A percentile compares a stretch with the other conserved stretches of the same genome.
phyloP scores from a whole-genome alignment of 2,113 vertebrate genomes.

The Gasterosteus nipponicus region DNA sequence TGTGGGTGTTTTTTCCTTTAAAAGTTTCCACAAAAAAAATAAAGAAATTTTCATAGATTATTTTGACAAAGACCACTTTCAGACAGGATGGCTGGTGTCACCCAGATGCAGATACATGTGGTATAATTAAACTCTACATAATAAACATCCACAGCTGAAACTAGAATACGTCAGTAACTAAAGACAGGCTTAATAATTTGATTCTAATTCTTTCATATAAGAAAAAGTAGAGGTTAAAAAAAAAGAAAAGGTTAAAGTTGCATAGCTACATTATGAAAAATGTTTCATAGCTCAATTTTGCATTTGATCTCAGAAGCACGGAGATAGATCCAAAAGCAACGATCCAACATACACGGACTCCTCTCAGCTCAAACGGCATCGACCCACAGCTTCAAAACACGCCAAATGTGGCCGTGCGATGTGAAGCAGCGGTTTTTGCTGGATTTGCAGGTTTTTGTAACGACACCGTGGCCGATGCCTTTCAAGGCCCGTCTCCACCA shows the following conservation, averaged over 20 bases:
- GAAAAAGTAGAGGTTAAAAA: not conserved
- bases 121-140: slow-evolving; percentile 45
- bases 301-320: not conserved
- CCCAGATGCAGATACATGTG: slow-evolving; percentile 54
- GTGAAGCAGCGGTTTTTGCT: slow-evolving; percentile 23
- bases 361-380: slow-evolving; percentile 4
- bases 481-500: slow-evolving; percentile 69
- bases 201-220: not conserved
- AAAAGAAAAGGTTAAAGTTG: not conserved
- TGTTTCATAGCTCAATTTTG: slow-evolving; percentile 1
- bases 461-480: slow-evolving; percentile 56
- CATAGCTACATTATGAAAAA: not conserved
- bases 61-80: slow-evolving; percentile 73
- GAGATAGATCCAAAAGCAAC: not conserved
- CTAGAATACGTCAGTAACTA: not conserved
- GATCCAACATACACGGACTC: not conserved
- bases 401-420: slow-evolving; percentile 1
- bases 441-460: slow-evolving; percentile 5
- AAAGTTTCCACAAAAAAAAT: slow-evolving; percentile 65
- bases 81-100: slow-evolving; percentile 59
- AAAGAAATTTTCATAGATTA: slow-evolving; percentile 74
- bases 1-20: slow-evolving; percentile 68
- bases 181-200: not conserved
- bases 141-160: slow-evolving; percentile 3
- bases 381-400: slow-evolving; percentile 14